Percentiles rank a stretch among this genome's conserved stretches.
Conservation (phyloP, 2,797 vertebrate genomes). For the Peromyscus eremicus region DNA sequence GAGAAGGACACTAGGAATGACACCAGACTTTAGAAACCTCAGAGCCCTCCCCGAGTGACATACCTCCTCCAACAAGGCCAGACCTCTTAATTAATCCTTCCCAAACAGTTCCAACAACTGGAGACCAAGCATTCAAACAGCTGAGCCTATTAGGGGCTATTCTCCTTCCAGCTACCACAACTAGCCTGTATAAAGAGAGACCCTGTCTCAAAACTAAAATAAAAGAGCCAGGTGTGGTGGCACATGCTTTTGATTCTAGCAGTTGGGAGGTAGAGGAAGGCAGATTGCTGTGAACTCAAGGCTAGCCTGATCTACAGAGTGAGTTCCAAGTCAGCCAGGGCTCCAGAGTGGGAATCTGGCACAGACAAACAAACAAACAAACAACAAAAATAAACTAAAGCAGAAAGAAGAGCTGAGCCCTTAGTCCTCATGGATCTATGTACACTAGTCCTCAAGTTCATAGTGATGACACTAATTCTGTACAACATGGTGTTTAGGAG, state of each 20-base stretch:
- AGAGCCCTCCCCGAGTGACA: background rate
- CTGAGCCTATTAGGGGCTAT: background rate
- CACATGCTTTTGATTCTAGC: background rate
- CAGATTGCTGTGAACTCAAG: background rate
- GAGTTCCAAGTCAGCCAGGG: background rate
- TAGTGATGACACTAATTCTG: background rate
- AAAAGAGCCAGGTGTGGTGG: background rate
- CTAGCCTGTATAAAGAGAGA: background rate
- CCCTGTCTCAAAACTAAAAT: background rate
- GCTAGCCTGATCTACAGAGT: background rate
- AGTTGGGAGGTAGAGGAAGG: background rate
- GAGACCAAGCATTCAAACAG: background rate
- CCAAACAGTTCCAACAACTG: background rate
- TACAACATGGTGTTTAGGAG: background rate
- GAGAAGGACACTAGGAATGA: background rate
- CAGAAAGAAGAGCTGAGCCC: background rate
- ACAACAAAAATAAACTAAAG: background rate
- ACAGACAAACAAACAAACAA: background rate
- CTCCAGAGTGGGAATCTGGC: background rate
- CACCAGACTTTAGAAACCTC: background rate
- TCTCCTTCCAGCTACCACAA: background rate
- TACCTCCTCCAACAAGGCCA: background rate
- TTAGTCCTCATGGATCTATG: background rate
- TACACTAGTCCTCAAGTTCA: background rate
- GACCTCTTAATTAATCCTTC: background rate